A percentile compares a stretch with the other conserved stretches of the same genome.
These are phyloP conservation scores for human (Homo sapiens) DNA, from an alignment of 2,113 vertebrate species.

Conservation along the genomic window GRCh38 chr5:87623001-87623500, in stretches of 20 bases:
- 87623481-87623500: background rate
- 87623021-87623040: background rate
- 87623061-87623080: background rate
- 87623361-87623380: background rate
- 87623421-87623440: background rate
- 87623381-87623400: background rate
- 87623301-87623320: background rate
- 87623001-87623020: background rate
- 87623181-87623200: background rate
- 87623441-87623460: background rate
- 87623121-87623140: background rate
- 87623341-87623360: slow-evolving; percentile 9
- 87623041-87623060: slow-evolving; percentile 17
- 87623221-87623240: background rate
- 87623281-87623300: background rate
- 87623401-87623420: background rate
- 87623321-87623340: background rate
- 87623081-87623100: background rate
- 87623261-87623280: background rate
- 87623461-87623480: background rate
- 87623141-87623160: background rate
- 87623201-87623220: background rate
- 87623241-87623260: background rate
- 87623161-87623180: background rate
- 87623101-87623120: background rate